Percentiles rank a stretch among this genome's conserved stretches.
Conservation (phyloP, 2,888 invertebrate genomes). For the Chloromyia formosa region DNA sequence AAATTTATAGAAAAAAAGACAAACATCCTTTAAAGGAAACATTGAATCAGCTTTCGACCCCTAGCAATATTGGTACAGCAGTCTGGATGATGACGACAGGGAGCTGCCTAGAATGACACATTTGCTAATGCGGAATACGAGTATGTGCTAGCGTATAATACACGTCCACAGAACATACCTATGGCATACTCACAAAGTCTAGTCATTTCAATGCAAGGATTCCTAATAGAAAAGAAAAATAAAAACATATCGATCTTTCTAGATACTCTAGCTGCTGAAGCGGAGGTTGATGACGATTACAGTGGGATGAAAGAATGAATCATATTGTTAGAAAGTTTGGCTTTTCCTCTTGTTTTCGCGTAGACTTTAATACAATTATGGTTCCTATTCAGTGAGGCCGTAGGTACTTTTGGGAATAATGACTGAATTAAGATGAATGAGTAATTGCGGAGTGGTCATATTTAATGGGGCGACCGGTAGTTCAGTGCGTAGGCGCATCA, state of each 20-base stretch:
- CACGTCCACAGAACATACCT: neutral
- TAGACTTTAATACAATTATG: too few species aligned
- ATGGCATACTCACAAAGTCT: too few species aligned
- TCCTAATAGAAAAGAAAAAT: neutral
- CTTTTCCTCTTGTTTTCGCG: too few species aligned
- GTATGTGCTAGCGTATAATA: neutral
- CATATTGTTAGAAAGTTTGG: conserved; percentile 4
- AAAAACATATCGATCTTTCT: conserved; percentile 25
- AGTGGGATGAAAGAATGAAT: conserved; percentile 24
- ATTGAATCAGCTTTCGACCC: conserved; percentile 36
- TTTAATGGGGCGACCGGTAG: too few species aligned
- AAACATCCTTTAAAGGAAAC: conserved; percentile 1
- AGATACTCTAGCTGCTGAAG: conserved; percentile 6
- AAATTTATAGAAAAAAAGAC: conserved; percentile 14
- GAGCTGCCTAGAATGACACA: conserved; percentile 26
- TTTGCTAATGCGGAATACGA: conserved; percentile 24
- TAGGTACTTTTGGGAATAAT: too few species aligned
- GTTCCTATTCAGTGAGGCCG: too few species aligned
- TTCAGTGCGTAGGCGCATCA: too few species aligned
- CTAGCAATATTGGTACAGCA: neutral
- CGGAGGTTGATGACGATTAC: neutral
- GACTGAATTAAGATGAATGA: too few species aligned
- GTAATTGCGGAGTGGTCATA: too few species aligned
- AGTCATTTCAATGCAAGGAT: neutral
- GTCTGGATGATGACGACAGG: conserved; percentile 10